A percentile compares a stretch with the other conserved stretches of the same genome.
Conservation (phyloP, 1,140 invertebrate species). For the Drosophila pandora region DNA sequence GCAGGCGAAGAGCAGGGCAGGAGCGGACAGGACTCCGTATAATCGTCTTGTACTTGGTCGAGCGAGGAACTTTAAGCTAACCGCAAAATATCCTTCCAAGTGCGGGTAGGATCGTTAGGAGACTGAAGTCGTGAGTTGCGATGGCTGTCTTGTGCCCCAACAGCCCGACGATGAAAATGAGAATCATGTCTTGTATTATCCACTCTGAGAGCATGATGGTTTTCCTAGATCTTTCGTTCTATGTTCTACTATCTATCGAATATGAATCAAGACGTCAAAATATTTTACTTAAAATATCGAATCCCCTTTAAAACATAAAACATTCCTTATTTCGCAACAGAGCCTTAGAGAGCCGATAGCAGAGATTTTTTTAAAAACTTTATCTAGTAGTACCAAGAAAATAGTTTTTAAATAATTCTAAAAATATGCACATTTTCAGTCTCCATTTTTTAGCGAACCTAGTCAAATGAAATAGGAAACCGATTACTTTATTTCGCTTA, state of each 20-base stretch:
- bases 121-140: constrained; percentile 32
- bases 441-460: no score
- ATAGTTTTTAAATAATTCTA: not conserved
- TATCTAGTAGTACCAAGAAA: not conserved
- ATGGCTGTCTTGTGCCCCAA: constrained; percentile 32
- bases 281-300: no score
- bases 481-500: not conserved
- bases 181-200: not conserved
- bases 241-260: not conserved
- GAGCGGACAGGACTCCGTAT: constrained; percentile 43
- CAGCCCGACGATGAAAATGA: constrained; percentile 26
- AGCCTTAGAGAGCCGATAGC: no score
- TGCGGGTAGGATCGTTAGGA: not conserved
- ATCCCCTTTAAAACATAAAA: no score
- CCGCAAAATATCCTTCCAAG: constrained; percentile 62
- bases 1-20: not conserved
- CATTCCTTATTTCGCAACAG: no score
- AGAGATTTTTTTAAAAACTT: no score
- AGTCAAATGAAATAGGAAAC: not conserved
- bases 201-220: not conserved
- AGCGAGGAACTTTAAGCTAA: constrained; percentile 66
- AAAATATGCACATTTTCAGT: not conserved
- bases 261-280: not conserved
- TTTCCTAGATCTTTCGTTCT: not conserved
- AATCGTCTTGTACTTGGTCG: constrained; percentile 71